Conservation (phyloP, 2,113 vertebrate genomes). For the Columba livia region DNA sequence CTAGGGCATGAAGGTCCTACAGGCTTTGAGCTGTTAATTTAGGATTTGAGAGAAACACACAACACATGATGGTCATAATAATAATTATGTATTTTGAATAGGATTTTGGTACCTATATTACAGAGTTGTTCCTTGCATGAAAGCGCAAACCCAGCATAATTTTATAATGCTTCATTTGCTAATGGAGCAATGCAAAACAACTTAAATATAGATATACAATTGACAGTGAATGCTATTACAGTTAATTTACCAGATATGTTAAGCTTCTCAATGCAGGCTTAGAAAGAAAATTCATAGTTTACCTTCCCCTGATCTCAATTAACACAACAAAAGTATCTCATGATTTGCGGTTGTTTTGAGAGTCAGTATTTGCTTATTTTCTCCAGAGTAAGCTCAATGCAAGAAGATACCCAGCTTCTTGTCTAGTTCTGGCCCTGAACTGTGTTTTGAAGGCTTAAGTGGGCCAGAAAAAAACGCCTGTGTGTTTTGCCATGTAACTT, state of each 20-base stretch:
- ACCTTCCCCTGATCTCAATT: background rate
- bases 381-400: background rate
- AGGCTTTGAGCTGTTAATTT: conserved; percentile 51
- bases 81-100: conserved; percentile 41
- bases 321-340: background rate
- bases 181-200: background rate
- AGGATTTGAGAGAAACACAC: background rate
- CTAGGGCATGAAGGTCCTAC: background rate
- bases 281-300: background rate
- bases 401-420: background rate
- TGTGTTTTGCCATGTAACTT: background rate
- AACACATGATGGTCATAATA: conserved; percentile 2
- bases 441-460: background rate
- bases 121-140: background rate
- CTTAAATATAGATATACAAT: background rate
- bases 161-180: conserved; percentile 50
- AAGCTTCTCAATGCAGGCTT: background rate
- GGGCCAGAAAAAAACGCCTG: background rate
- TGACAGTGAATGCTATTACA: background rate
- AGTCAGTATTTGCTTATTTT: background rate
- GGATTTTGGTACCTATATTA: conserved; percentile 7
- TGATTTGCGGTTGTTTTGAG: background rate
- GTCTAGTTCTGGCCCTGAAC: background rate
- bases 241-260: conserved; percentile 19
- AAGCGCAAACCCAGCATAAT: conserved; percentile 32